Conservation (phyloP, 2,797 vertebrate genomes). For the Cephalopachus bancanus region DNA sequence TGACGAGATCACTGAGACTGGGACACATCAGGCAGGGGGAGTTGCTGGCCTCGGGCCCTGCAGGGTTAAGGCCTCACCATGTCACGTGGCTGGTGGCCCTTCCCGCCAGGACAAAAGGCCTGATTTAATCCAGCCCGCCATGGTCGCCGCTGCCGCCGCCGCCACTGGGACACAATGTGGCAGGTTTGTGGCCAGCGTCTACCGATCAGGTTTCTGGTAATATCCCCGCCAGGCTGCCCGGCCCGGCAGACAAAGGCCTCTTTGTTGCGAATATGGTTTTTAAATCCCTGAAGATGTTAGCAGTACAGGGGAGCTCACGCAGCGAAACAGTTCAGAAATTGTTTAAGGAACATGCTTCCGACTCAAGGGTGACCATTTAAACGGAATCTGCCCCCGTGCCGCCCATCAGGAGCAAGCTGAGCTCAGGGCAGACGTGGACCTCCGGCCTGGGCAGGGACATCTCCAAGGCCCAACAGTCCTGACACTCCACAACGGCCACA, state of each 20-base stretch:
- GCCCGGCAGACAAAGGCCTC: constrained; percentile 86
- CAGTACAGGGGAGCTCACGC: constrained; percentile 81
- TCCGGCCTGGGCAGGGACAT: neutral
- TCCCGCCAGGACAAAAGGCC: constrained; percentile 78
- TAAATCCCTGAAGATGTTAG: constrained; percentile 86
- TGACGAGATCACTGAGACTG: neutral
- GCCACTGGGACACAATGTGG: constrained; percentile 74
- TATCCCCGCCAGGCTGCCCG: constrained; percentile 79
- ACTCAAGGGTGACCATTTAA: constrained; percentile 75
- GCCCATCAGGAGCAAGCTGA: constrained; percentile 71
- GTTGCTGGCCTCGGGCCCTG: neutral
- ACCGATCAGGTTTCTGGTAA: constrained; percentile 85
- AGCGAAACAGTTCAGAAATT: constrained; percentile 86
- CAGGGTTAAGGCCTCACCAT: constrained; percentile 71
- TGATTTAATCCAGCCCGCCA: constrained; percentile 81
- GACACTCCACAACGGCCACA: neutral
- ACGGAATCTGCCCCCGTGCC: constrained; percentile 61
- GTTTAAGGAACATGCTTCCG: constrained; percentile 84
- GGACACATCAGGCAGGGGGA: neutral
- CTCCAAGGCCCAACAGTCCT: neutral
- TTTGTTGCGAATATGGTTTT: constrained; percentile 85
- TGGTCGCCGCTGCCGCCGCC: constrained; percentile 46
- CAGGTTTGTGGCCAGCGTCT: constrained; percentile 73
- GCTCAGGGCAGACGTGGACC: neutral
- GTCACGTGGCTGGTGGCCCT: constrained; percentile 58